Evolutionary conservation across 2,113 vertebrate species (phyloP).

Genomic region (Athene cunicularia): DNA sequence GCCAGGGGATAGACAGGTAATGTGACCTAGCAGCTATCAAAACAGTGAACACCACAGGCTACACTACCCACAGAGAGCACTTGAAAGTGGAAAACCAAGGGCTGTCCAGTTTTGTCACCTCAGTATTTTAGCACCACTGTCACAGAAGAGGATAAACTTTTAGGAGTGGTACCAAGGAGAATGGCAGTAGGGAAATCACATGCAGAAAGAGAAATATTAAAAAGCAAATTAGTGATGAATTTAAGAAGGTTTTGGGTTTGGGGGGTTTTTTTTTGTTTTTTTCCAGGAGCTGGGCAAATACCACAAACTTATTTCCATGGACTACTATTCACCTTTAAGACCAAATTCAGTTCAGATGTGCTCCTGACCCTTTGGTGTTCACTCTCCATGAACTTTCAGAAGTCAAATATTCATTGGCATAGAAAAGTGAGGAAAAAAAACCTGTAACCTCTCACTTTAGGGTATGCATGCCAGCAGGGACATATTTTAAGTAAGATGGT

Average conservation of each 20-base stretch:
- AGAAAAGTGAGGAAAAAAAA: not conserved
- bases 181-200: not conserved
- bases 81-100: slow-evolving; percentile 45
- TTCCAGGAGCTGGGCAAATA: not conserved
- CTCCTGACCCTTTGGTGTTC: not conserved
- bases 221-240: slow-evolving; percentile 15
- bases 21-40: slow-evolving; percentile 31
- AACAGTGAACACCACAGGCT: not conserved
- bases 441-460: not conserved
- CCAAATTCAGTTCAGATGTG: slow-evolving; percentile 16
- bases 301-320: slow-evolving; percentile 12
- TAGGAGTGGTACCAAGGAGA: not conserved
- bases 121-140: slow-evolving; percentile 43
- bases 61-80: not conserved
- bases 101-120: slow-evolving; percentile 46
- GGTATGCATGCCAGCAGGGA: not conserved
- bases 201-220: slow-evolving; percentile 11
- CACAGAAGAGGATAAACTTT: not conserved
- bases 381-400: not conserved
- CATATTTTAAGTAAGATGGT: not conserved
- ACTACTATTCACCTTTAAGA: slow-evolving; percentile 12
- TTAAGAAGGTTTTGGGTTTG: not conserved
- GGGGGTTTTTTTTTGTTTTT: not conserved
- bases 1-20: slow-evolving; percentile 4
- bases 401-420: not conserved